Evolutionary conservation across 2,888 invertebrate genomes (phyloP).

Genomic region (Chrysodeixis includens): DNA sequence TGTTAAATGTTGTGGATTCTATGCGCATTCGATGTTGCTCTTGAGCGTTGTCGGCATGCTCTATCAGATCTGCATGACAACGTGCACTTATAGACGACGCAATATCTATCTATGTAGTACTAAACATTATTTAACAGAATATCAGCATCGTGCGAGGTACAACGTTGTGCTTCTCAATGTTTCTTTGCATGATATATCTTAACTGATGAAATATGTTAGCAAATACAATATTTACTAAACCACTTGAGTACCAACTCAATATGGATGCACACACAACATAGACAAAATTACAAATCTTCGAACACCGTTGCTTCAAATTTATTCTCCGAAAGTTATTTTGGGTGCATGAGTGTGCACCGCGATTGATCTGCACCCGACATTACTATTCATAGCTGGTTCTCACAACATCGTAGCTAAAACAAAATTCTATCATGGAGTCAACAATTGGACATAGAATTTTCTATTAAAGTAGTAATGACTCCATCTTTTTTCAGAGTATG

Average conservation of each 20-base stretch:
- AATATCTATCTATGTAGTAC: conserved; percentile 39
- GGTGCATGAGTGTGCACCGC: conserved; percentile 57
- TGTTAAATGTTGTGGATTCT: conserved; percentile 58
- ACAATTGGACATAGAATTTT: conserved; percentile 80
- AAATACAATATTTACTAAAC: conserved; percentile 14
- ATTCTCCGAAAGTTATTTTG: conserved; percentile 46
- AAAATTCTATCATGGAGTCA: conserved; percentile 85
- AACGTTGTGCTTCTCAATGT: conserved; percentile 56
- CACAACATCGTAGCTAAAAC: conserved; percentile 62
- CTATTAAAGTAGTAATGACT: conserved; percentile 84
- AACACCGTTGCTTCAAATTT: conserved; percentile 30
- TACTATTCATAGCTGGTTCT: conserved; percentile 51
- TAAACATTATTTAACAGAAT: conserved; percentile 23
- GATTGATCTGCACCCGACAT: conserved; percentile 56
- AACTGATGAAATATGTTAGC: conserved; percentile 26
- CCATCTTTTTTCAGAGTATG: conserved; percentile 89
- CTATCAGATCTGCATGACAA: conserved; percentile 81
- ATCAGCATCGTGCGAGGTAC: conserved; percentile 28
- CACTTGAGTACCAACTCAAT: conserved; percentile 25
- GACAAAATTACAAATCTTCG: conserved; percentile 26
- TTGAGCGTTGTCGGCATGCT: conserved; percentile 82
- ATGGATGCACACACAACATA: conserved; percentile 31
- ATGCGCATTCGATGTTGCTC: conserved; percentile 71
- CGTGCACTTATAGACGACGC: conserved; percentile 63
- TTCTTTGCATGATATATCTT: conserved; percentile 60